phyloP scores from a whole-genome alignment of 1,140 invertebrate species.

The Stegodyphus dumicola region DNA sequence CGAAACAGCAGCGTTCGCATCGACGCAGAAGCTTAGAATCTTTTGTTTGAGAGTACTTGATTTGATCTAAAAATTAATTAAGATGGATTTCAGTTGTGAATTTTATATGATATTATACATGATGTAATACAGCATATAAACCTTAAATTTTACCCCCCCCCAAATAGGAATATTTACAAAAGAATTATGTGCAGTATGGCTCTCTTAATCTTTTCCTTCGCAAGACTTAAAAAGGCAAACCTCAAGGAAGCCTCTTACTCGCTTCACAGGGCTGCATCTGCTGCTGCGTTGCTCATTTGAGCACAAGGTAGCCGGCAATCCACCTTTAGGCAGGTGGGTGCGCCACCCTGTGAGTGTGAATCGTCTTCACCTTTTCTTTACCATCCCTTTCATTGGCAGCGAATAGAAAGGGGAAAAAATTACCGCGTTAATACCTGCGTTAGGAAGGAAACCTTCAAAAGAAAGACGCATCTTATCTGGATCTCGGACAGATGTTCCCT shows the following conservation, averaged over 20 bases:
- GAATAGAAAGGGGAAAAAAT: not conserved
- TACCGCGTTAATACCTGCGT: too few relatives aligned
- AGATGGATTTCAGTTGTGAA: too few relatives aligned
- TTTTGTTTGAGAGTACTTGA: too few relatives aligned
- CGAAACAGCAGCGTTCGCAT: too few relatives aligned
- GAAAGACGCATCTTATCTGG: conserved; percentile 32
- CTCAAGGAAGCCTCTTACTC: not conserved
- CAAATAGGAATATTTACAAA: too few relatives aligned
- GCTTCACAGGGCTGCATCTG: not conserved
- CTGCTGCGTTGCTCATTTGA: not conserved
- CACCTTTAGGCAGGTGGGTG: not conserved
- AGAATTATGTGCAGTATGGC: too few relatives aligned
- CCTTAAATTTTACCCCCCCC: too few relatives aligned
- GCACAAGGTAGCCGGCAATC: not conserved
- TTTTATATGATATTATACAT: too few relatives aligned
- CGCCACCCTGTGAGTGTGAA: not conserved
- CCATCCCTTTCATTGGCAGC: not conserved
- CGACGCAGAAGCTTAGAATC: too few relatives aligned
- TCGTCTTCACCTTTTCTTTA: not conserved
- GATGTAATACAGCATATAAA: too few relatives aligned
- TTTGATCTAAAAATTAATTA: too few relatives aligned
- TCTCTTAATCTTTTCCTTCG: too few relatives aligned
- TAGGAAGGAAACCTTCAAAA: not conserved
- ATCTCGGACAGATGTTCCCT: conserved; percentile 43
- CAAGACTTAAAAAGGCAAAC: not conserved